Conservation (phyloP, 2,113 vertebrate species). For the Alosa alosa region DNA sequence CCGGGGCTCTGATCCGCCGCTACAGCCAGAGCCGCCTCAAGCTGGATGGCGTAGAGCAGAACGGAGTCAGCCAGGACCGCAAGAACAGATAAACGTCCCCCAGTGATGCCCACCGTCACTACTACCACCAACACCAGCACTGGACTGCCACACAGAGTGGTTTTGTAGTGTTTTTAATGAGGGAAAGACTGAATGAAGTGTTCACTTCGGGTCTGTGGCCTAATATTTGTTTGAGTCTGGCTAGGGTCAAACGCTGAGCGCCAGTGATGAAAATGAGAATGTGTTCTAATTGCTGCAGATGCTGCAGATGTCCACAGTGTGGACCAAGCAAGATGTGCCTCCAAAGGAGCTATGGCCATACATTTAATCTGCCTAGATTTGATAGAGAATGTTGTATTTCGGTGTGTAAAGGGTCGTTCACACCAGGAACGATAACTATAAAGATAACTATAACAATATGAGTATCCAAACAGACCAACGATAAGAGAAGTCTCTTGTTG, state of each 20-base stretch:
- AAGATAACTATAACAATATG: too few species aligned
- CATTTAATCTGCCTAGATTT: not conserved
- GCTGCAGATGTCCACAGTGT: not conserved
- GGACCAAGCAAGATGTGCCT: not conserved
- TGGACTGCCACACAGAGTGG: not conserved
- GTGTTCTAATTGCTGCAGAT: not conserved
- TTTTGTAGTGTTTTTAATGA: not conserved
- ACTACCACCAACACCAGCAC: not conserved
- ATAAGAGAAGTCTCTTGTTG: too few species aligned
- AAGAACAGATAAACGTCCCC: constrained; percentile 73
- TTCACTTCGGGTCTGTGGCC: not conserved
- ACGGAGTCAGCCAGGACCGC: constrained; percentile 53
- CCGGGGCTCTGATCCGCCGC: constrained; percentile 83
- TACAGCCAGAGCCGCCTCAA: constrained; percentile 75
- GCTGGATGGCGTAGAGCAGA: constrained; percentile 58
- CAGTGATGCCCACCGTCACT: not conserved
- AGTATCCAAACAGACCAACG: too few species aligned
- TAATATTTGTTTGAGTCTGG: not conserved
- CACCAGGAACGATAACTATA: too few species aligned
- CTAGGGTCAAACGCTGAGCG: not conserved
- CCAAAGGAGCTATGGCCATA: not conserved
- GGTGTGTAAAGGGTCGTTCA: not conserved
- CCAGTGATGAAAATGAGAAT: not conserved
- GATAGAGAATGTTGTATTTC: not conserved
- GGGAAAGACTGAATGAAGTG: not conserved